Percentiles rank a stretch among this genome's conserved stretches.
Conservation (phyloP, 2,888 invertebrate species). For the Scaptomyza caliginosa region DNA sequence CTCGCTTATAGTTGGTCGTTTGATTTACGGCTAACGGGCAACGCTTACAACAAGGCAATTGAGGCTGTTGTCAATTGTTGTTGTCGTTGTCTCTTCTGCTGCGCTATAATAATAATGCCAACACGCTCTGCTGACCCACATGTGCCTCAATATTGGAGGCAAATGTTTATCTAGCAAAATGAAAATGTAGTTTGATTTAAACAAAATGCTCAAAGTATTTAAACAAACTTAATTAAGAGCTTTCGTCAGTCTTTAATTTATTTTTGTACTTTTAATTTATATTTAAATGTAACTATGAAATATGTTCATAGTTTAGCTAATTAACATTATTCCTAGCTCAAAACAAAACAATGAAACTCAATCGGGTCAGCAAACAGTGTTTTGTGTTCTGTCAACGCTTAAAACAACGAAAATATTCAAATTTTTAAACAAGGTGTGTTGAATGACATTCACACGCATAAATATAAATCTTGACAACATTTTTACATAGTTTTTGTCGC, state of each 20-base stretch:
- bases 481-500: slow-evolving; percentile 18
- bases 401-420: slow-evolving; percentile 32
- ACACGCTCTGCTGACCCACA: slow-evolving; percentile 47
- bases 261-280: too few relatives aligned
- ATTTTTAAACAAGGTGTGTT: slow-evolving; percentile 9
- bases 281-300: neutral
- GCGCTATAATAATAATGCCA: slow-evolving; percentile 45
- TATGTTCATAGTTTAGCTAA: neutral
- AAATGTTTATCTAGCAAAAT: too few relatives aligned
- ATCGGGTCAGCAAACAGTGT: neutral
- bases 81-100: slow-evolving; percentile 1
- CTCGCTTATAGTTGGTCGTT: slow-evolving; percentile 19
- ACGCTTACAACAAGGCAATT: slow-evolving; percentile 59
- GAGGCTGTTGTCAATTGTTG: slow-evolving; percentile 40
- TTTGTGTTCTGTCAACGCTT: neutral
- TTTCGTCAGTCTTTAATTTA: too few relatives aligned
- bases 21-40: slow-evolving; percentile 58
- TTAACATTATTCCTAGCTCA: neutral
- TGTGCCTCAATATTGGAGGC: slow-evolving; percentile 41
- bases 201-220: too few relatives aligned
- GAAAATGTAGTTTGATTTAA: too few relatives aligned
- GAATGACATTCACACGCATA: slow-evolving; percentile 33
- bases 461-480: slow-evolving; percentile 51
- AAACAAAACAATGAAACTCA: slow-evolving; percentile 2
- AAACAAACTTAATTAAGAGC: too few relatives aligned